These are phyloP conservation scores for Chrysogorgia sp. DNA, from an alignment of 92 coral and sea anemone genomes.

Conservation along the genomic window DNA sequence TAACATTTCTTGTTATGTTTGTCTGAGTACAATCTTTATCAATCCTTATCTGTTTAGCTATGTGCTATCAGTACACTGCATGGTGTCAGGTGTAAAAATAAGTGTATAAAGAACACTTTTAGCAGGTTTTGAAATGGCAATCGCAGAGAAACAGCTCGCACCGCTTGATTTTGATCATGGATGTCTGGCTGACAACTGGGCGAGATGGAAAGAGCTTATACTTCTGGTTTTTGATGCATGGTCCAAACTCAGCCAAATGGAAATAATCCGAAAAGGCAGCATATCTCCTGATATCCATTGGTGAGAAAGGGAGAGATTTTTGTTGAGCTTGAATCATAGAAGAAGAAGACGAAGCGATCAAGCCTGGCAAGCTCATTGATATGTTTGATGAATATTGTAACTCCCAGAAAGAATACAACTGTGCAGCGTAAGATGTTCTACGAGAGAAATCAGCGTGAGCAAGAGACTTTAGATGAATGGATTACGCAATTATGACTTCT, in stretches of 20 bases:
- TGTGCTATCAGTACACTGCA: background rate
- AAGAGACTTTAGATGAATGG: conserved; percentile 2
- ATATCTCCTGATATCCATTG: background rate
- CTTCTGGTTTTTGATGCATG: background rate
- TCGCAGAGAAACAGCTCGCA: background rate
- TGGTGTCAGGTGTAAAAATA: conserved; percentile 2
- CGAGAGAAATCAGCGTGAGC: conserved; percentile 5
- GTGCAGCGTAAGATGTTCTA: conserved; percentile 2
- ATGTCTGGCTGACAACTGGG: background rate
- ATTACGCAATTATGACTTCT: conserved; percentile 1
- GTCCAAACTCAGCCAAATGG: conserved; percentile 19
- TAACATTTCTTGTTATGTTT: too few relatives aligned
- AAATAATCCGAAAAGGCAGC: background rate
- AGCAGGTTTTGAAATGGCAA: too few relatives aligned
- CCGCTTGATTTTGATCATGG: conserved; percentile 16
- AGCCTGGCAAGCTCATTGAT: background rate
- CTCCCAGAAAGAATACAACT: background rate
- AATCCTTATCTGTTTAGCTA: background rate
- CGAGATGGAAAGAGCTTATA: conserved; percentile 7
- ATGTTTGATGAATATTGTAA: conserved; percentile 2
- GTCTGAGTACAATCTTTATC: background rate
- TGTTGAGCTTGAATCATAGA: background rate
- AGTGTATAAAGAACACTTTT: background rate
- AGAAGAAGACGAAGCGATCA: background rate
- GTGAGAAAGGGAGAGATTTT: conserved; percentile 14